Conservation (phyloP, 2,113 vertebrate genomes). For the Isurus oxyrinchus region DNA sequence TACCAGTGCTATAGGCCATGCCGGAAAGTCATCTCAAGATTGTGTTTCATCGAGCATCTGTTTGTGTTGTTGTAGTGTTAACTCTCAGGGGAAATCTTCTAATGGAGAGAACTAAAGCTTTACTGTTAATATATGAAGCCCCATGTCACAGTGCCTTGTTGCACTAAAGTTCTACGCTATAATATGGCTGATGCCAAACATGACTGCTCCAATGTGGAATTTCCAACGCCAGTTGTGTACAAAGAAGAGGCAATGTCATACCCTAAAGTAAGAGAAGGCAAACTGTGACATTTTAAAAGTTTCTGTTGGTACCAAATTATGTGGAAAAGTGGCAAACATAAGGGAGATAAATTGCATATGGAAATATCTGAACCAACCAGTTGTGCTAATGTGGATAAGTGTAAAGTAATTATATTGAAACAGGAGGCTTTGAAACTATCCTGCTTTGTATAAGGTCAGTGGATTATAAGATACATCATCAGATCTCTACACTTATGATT, state of each 20-base stretch:
- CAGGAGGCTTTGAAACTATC: neutral
- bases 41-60: neutral
- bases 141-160: neutral
- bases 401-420: neutral
- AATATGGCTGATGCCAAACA: neutral
- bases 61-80: neutral
- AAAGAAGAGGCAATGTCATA: neutral
- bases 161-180: neutral
- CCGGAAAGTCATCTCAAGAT: conserved; percentile 12
- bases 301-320: neutral
- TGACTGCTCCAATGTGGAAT: neutral
- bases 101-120: neutral
- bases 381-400: neutral
- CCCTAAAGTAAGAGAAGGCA: neutral
- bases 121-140: neutral
- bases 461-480: neutral
- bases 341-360: neutral
- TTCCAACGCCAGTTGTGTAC: neutral
- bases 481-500: no score
- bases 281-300: neutral
- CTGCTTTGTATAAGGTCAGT: neutral
- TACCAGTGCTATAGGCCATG: neutral
- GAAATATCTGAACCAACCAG: neutral
- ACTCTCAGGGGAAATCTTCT: neutral
- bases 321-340: neutral